Base-by-base conservation (phyloP, 2,113 vertebrate genomes). In the Ailuropoda melanoleuca region DNA sequence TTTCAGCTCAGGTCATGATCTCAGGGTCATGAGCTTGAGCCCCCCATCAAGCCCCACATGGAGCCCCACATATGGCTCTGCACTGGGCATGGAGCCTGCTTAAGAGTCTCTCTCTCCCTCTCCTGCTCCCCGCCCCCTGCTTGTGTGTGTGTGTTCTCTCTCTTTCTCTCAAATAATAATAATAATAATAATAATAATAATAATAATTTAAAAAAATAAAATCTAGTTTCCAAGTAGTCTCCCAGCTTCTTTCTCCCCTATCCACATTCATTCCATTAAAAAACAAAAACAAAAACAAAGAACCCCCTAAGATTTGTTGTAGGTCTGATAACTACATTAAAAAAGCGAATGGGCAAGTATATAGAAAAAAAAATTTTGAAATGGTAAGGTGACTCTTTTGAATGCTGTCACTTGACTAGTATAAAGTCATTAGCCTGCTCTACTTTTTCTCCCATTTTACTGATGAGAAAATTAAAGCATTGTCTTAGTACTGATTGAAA, bases 391-490 rank as follows among this genome's bases (percentile, higher is more conserved):
- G 77, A 53, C 18, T 2, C n/a, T 68, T 43, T 34, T 64, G 75
- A 64, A 34, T 31, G 6, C 6, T 80, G 3, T n/a, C 60, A 84
- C 10, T 4, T 56, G 46, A 37, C 80, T n/a, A 10, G 8, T 26
- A 39, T 64, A 78, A 74, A 68, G 34, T 68, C 2, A 55, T 26
- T 60, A 26, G 0, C 7, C 31, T 55, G 8, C 19, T 55, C 56
- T 92, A 13, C 19, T 92, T 86, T 93, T 26, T 68, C 4, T 18
- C 5, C 11, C 13, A 56, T 80, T 93, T 81, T 84, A 75, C n/a
- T 68, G 17, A 48, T 62, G 50, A 82, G 18, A 8, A 90, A 88
- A 83, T 53, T 60, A 88, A 92, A 84, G n/a, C 10, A 29, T 37
- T 48, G 1, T 12, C 17, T 89, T 53, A 58, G 5, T 29, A 37